phyloP scores from a whole-genome alignment of 2,113 vertebrate genomes.

The Procavia capensis region DNA sequence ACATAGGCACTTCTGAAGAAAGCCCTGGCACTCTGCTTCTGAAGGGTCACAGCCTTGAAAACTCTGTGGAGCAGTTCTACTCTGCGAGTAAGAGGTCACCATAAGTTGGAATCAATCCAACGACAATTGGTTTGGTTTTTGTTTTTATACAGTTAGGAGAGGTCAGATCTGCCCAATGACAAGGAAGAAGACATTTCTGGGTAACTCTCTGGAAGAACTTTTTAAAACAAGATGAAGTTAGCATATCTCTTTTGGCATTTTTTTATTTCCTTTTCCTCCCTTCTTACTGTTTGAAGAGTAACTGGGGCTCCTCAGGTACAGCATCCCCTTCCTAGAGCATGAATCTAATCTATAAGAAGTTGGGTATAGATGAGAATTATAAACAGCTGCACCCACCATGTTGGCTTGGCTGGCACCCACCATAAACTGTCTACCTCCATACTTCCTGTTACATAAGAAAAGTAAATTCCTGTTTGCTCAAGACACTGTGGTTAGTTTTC shows the following conservation, averaged over 20 bases:
- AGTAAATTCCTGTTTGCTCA: constrained; percentile 5
- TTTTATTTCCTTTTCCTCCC: not conserved
- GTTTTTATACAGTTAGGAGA: not conserved
- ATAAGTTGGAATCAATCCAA: not conserved
- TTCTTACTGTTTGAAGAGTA: constrained; percentile 37
- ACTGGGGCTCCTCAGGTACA: not conserved
- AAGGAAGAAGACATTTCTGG: constrained; percentile 27
- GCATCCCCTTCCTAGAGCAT: not conserved
- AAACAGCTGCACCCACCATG: not conserved
- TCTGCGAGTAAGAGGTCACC: not conserved
- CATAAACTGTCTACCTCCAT: not conserved
- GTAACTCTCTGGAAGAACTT: constrained; percentile 2
- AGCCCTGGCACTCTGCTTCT: not conserved
- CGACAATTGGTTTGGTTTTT: not conserved
- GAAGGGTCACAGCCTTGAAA: not conserved
- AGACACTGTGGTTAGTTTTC: not conserved
- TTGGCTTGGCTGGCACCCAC: too few species aligned
- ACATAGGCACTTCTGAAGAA: not conserved
- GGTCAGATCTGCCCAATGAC: not conserved
- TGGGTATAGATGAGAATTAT: not conserved
- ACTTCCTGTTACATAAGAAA: constrained; percentile 3
- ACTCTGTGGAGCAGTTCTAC: not conserved
- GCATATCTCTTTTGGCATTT: not conserved
- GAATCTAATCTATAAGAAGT: constrained; percentile 21
- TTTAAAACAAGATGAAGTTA: not conserved